These are phyloP conservation scores for Caerostris extrusa DNA, from an alignment of 1,140 invertebrate species.

Conservation along the genomic window DNA sequence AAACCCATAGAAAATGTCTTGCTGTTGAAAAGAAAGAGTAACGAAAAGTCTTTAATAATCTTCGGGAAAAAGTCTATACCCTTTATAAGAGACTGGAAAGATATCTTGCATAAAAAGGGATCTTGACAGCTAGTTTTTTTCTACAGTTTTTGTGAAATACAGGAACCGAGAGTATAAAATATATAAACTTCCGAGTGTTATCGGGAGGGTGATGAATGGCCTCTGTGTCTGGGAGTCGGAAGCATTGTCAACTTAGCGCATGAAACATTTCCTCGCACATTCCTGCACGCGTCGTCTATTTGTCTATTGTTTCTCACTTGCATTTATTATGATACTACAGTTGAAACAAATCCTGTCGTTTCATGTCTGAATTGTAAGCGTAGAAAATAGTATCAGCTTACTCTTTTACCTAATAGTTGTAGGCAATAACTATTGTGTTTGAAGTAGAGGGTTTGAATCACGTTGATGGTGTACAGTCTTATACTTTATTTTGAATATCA, in stretches of 20 bases:
- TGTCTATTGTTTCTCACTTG: not conserved
- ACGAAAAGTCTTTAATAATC: too few relatives aligned
- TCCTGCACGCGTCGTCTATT: not conserved
- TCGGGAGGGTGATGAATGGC: not conserved
- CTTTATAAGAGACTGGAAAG: not conserved
- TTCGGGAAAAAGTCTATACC: not conserved
- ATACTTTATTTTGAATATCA: too few relatives aligned
- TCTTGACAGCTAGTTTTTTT: too few relatives aligned
- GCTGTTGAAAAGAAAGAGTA: too few relatives aligned
- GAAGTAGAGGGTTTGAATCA: too few relatives aligned
- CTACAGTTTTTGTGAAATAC: too few relatives aligned
- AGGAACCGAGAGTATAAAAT: not conserved
- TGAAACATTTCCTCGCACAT: not conserved
- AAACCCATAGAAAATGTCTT: too few relatives aligned
- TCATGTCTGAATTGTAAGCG: too few relatives aligned
- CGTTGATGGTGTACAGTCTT: too few relatives aligned
- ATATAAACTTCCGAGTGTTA: constrained; percentile 24
- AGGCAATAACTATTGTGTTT: too few relatives aligned
- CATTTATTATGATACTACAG: not conserved
- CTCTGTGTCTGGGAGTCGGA: not conserved
- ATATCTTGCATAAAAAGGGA: not conserved
- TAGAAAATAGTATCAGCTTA: too few relatives aligned
- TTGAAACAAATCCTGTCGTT: not conserved
- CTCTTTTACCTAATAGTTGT: too few relatives aligned
- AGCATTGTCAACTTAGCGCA: not conserved